Evolutionary conservation across 2,888 invertebrate genomes (phyloP).

Genomic region (Brachypterus glaber): DNA sequence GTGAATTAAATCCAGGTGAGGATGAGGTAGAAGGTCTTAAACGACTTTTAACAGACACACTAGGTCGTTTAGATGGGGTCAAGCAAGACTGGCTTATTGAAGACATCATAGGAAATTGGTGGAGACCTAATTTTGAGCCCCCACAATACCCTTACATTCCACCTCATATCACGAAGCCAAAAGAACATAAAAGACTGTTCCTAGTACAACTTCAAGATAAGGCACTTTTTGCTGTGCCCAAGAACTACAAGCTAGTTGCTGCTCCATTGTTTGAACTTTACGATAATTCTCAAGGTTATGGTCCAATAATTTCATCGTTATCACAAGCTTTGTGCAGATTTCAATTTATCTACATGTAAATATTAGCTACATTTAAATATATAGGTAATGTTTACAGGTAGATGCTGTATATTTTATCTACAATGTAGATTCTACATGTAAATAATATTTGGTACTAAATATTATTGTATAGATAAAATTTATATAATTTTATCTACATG

Average conservation of each 20-base stretch:
- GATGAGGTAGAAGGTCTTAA: conserved; percentile 97
- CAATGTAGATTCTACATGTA: too few relatives aligned
- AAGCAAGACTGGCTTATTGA: conserved; percentile 99
- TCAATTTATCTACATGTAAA: too few relatives aligned
- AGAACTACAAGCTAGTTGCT: conserved; percentile 98
- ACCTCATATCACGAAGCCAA: conserved; percentile 98
- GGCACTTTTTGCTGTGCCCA: conserved; percentile 97
- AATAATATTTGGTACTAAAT: too few relatives aligned
- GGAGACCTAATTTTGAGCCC: conserved; percentile 99
- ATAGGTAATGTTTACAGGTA: too few relatives aligned
- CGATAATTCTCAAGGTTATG: conserved; percentile 98
- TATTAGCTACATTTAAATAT: too few relatives aligned
- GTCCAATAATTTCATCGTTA: conserved; percentile 95
- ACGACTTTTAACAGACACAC: conserved; percentile 80
- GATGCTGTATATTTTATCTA: too few relatives aligned
- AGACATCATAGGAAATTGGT: conserved; percentile 93
- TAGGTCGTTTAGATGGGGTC: conserved; percentile 93
- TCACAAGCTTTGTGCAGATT: conserved; percentile 95
- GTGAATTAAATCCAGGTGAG: conserved; percentile 91
- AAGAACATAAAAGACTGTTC: conserved; percentile 96
- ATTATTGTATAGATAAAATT: too few relatives aligned
- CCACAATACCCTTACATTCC: conserved; percentile 99
- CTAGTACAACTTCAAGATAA: conserved; percentile 95
- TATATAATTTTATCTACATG: too few relatives aligned
- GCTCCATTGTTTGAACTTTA: conserved; percentile 98